A percentile compares a stretch with the other conserved stretches of the same genome.
phyloP scores from a whole-genome alignment of 1,140 invertebrate species.

The Metaphire vulgaris region DNA sequence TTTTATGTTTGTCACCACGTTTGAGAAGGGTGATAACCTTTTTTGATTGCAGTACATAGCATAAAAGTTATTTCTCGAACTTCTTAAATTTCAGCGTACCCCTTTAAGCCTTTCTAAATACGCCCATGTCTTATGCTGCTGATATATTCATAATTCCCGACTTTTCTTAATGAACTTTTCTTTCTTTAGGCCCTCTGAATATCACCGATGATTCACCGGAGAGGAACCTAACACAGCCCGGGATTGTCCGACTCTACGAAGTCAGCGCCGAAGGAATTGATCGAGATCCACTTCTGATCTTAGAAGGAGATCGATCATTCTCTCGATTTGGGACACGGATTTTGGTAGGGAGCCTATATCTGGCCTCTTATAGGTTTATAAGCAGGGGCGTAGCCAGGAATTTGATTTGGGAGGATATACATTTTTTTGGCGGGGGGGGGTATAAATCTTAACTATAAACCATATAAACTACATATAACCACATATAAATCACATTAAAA shows the following conservation, averaged over 20 bases:
- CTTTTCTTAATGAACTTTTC: no score
- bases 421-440: background rate
- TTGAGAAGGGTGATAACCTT: no score
- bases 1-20: no score
- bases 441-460: background rate
- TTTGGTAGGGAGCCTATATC: constrained; percentile 32
- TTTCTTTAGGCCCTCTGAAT: no score
- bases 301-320: constrained; percentile 38
- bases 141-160: background rate
- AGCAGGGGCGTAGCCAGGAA: background rate
- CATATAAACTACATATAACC: background rate
- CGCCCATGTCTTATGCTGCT: background rate
- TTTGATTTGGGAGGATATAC: background rate
- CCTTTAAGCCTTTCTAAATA: background rate
- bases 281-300: constrained; percentile 29
- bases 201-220: background rate
- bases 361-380: background rate
- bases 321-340: constrained; percentile 37
- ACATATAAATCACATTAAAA: background rate
- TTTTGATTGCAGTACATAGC: background rate
- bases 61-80: background rate
- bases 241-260: background rate
- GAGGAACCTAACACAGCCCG: background rate
- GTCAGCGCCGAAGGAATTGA: background rate
- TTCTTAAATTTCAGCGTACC: background rate